Percentiles rank a stretch among this genome's conserved stretches.
Conservation (phyloP, 2,797 vertebrate genomes). For the Poecilia gillii region DNA sequence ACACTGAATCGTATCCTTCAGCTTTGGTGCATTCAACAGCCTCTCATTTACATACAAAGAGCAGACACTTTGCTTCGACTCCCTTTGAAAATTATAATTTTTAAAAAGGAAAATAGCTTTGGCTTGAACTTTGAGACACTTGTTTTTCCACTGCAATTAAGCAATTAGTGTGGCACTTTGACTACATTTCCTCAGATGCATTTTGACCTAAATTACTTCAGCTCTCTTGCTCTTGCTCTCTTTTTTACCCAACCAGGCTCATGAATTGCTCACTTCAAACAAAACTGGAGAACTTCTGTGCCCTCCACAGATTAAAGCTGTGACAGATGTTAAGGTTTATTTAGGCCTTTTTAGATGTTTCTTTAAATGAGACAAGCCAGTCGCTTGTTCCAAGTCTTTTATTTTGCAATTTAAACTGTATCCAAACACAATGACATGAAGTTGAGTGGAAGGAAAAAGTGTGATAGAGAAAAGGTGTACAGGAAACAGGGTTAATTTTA, state of each 20-base stretch:
- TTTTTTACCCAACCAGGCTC: fast-evolving
- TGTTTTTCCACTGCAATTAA: constrained; percentile 14
- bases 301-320: neutral
- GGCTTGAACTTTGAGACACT: neutral
- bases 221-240: fast-evolving
- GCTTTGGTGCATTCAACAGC: neutral
- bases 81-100: neutral
- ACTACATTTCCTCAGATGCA: neutral
- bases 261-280: neutral
- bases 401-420: neutral
- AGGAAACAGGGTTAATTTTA: too few species aligned
- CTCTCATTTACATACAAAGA: neutral
- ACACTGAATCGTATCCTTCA: neutral
- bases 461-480: too few species aligned
- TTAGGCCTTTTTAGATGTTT: neutral
- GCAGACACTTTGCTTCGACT: constrained; percentile 7
- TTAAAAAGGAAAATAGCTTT: neutral
- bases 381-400: neutral
- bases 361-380: neutral
- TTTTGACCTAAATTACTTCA: constrained; percentile 6
- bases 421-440: neutral
- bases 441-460: too few species aligned
- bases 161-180: neutral
- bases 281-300: neutral
- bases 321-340: neutral